Conservation (phyloP, 64 coral and sea anemone genomes). For the Cladopsammia gracilis region DNA sequence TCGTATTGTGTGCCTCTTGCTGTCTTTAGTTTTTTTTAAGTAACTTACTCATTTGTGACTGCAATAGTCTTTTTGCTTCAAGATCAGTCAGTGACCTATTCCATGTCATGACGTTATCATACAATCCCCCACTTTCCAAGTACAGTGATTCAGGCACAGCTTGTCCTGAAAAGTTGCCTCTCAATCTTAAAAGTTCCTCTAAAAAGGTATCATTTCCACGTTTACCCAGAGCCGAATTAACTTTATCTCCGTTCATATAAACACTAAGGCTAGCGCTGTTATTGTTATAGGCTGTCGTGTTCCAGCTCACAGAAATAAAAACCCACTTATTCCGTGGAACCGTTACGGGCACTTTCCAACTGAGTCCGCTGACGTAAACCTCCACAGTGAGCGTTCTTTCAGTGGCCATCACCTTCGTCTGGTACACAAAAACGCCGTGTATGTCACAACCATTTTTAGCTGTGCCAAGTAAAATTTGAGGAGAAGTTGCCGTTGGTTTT, state of each 20-base stretch:
- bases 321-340: background rate
- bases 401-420: background rate
- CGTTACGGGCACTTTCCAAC: background rate
- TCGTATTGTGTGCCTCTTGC: too few species aligned
- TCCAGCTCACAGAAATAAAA: conserved; percentile 14
- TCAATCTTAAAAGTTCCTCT: background rate
- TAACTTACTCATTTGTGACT: conserved; percentile 63
- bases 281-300: background rate
- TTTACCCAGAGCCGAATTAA: background rate
- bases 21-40: background rate
- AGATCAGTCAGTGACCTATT: conserved; percentile 9
- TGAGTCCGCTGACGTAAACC: background rate
- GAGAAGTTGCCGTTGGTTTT: background rate
- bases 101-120: conserved; percentile 56
- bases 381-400: conserved; percentile 5
- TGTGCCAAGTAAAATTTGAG: conserved; percentile 32
- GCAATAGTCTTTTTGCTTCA: conserved; percentile 41
- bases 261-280: background rate
- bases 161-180: background rate
- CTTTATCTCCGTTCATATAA: background rate
- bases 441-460: background rate
- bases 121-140: conserved; percentile 32
- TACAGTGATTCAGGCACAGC: background rate
- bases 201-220: background rate
- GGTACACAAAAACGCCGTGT: conserved; percentile 42